Evolutionary conservation across 2,113 vertebrate species (phyloP).

Genomic region (Campylorhamphus procurvoides): DNA sequence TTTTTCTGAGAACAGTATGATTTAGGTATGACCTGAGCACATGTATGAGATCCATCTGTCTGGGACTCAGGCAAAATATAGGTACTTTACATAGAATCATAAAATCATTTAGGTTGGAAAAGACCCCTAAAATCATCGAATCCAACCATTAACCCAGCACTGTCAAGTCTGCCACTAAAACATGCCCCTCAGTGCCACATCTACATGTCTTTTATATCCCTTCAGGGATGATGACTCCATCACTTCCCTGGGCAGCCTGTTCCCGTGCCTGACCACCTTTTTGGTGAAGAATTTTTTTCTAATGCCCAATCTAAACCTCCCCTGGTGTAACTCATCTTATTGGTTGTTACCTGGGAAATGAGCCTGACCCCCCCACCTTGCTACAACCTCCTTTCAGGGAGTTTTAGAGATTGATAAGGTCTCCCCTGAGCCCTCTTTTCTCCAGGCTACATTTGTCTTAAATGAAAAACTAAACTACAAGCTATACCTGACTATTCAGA

Average conservation of each 20-base stretch:
- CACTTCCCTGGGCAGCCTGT: background rate
- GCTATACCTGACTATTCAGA: background rate
- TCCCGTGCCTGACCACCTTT: background rate
- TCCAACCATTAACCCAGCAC: background rate
- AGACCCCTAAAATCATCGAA: background rate
- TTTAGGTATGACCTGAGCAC: background rate
- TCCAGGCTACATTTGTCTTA: background rate
- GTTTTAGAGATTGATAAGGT: background rate
- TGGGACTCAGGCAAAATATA: background rate
- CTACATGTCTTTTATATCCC: background rate
- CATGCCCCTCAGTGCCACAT: background rate
- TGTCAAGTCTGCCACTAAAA: background rate
- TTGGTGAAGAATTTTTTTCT: background rate
- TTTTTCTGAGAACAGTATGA: background rate
- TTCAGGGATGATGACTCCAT: background rate
- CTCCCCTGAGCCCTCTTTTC: background rate
- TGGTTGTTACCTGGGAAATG: background rate
- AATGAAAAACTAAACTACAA: background rate
- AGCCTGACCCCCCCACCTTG: background rate
- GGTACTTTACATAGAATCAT: background rate
- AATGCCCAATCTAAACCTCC: background rate
- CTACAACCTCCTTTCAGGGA: background rate
- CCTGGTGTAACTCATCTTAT: background rate
- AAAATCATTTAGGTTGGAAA: background rate
- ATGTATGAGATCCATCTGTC: background rate